These are phyloP conservation scores for Entomyzon cyanotis DNA, from an alignment of 2,113 vertebrate genomes.

Conservation along the genomic window DNA sequence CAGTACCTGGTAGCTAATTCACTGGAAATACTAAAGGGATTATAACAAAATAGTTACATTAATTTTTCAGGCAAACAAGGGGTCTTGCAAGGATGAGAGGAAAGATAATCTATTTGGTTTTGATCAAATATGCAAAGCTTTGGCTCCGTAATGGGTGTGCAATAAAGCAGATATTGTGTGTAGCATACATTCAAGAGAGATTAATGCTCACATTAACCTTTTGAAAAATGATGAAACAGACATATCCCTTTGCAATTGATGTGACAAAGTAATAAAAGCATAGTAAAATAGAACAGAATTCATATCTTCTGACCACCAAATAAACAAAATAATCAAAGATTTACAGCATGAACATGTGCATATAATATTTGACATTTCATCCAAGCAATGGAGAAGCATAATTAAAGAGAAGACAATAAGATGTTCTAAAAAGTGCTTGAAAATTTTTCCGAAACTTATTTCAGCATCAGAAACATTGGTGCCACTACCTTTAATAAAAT, in stretches of 20 bases:
- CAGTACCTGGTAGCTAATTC: neutral
- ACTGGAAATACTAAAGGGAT: neutral
- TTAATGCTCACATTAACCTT: slow-evolving; percentile 40
- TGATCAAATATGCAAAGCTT: neutral
- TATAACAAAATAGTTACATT: neutral
- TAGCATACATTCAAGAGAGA: slow-evolving; percentile 15
- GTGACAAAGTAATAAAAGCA: neutral
- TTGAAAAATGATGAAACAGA: neutral
- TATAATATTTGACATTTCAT: slow-evolving; percentile 26
- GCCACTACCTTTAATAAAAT: neutral
- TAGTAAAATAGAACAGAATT: neutral
- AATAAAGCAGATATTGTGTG: neutral
- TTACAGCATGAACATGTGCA: neutral
- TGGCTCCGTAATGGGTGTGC: neutral
- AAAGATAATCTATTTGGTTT: neutral
- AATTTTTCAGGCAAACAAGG: neutral
- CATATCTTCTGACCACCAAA: slow-evolving; percentile 1
- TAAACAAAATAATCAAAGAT: slow-evolving; percentile 46
- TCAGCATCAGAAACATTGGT: neutral
- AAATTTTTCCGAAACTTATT: slow-evolving; percentile 35
- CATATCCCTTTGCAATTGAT: neutral
- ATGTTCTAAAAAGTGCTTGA: neutral
- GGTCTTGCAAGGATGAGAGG: neutral
- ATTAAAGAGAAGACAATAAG: slow-evolving; percentile 11
- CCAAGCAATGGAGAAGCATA: neutral